A percentile compares a stretch with the other conserved stretches of the same genome.
phyloP scores from a whole-genome alignment of 1,140 invertebrate species.

The Epicauta chinensis region DNA sequence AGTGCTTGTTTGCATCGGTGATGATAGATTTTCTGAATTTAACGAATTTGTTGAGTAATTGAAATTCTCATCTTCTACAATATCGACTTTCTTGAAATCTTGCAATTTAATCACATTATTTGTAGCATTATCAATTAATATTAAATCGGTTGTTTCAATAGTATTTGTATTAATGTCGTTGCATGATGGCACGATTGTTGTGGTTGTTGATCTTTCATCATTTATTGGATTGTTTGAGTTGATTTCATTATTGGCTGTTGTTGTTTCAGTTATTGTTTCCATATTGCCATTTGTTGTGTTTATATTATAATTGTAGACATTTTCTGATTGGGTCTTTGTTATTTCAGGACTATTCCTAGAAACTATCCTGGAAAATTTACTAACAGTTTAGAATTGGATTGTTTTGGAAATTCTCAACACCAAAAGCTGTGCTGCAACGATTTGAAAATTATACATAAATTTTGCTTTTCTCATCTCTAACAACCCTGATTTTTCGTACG shows the following conservation, averaged over 20 bases:
- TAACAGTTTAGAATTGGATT: too few species aligned
- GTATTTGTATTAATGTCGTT: conserved; percentile 12
- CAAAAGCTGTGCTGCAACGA: conserved; percentile 4
- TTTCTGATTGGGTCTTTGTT: conserved; percentile 1
- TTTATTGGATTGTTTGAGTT: conserved; percentile 22
- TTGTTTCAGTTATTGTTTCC: conserved; percentile 6
- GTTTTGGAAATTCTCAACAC: too few species aligned
- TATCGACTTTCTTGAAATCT: conserved; percentile 31
- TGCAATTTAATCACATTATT: conserved; percentile 32
- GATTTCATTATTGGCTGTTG: conserved; percentile 9
- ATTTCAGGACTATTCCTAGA: conserved; percentile 13
- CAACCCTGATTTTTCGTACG: too few species aligned
- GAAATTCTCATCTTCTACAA: conserved; percentile 35
- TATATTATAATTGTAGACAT: conserved; percentile 10
- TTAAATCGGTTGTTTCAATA: conserved; percentile 27
- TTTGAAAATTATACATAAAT: too few species aligned
- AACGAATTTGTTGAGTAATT: conserved; percentile 41
- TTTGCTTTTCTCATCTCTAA: too few species aligned
- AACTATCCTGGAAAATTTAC: conserved; percentile 11
- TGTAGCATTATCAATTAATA: conserved; percentile 29
- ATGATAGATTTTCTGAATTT: conserved; percentile 41
- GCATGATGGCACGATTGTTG: conserved; percentile 18
- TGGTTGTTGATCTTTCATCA: conserved; percentile 15
- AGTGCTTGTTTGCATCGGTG: conserved; percentile 43
- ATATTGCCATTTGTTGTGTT: conserved; percentile 19